Percentiles rank a stretch among this genome's conserved stretches.
phyloP scores from a whole-genome alignment of 2,797 vertebrate genomes.

The Bufotes viridis region DNA sequence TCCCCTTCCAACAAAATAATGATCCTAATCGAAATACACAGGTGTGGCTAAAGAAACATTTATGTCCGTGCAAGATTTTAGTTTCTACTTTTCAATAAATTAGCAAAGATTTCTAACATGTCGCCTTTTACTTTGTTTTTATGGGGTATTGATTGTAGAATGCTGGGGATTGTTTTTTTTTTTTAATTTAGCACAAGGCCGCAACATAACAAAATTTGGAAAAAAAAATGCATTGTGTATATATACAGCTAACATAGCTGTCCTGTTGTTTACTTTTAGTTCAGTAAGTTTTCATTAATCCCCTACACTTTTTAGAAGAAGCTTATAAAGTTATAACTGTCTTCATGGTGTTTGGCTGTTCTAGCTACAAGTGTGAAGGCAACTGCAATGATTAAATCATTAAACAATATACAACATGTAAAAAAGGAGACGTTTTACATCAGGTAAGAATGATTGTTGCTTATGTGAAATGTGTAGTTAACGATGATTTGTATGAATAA shows the following conservation, averaged over 20 bases:
- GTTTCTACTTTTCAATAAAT: too few relatives aligned
- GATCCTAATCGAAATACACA: too few relatives aligned
- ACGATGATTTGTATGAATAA: neutral
- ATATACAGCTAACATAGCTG: neutral
- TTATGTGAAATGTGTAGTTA: neutral
- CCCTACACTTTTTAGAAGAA: neutral
- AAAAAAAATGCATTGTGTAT: neutral
- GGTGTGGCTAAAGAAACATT: too few relatives aligned
- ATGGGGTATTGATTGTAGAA: too few relatives aligned
- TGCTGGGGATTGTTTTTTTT: too few relatives aligned
- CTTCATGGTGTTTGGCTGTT: neutral
- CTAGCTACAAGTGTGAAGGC: neutral
- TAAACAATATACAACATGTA: neutral
- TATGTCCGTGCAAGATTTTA: too few relatives aligned
- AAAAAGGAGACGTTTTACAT: neutral
- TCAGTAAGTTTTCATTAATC: neutral
- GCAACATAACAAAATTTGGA: too few relatives aligned
- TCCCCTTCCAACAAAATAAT: too few relatives aligned
- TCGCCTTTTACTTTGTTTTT: too few relatives aligned
- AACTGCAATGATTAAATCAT: neutral
- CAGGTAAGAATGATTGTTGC: neutral
- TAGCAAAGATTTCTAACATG: too few relatives aligned
- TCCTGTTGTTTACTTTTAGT: neutral
- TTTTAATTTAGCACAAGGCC: too few relatives aligned
- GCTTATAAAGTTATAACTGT: neutral